Evolutionary conservation across 2,113 vertebrate genomes (phyloP), one percentile per base, ranked within the genome.

Genomic region (Strix aluco): DNA sequence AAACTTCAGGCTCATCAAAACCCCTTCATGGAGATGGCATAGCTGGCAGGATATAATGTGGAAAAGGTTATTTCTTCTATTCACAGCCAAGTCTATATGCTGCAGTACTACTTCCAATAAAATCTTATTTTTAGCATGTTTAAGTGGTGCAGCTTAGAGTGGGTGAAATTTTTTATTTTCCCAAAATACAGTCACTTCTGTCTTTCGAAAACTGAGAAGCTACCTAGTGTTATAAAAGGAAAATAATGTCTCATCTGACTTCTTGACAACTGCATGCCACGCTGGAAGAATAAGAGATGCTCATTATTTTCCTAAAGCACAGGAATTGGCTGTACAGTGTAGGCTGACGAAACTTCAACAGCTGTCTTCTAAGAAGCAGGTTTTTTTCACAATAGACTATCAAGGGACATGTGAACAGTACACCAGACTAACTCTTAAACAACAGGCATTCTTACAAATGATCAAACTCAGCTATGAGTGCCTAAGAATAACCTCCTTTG

Each of bases 291-390:
- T 49, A 90, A 92, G 81, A 72, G 51, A 83, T 59, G 72, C 85
- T 96, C 92, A 40, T 97, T 85, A 30, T 96, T 98, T 97, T 92
- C 77, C 73, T 93, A 40, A 96, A 96, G 88, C 77, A 79, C 55
- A 92, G 88, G 86, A 97, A 77, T 58, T 87, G 74, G 78, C 92
- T 96, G 86, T 92, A 90, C 10, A 16, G 82, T 38, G 20, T 52
- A 81, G 90, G 79, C 66, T 97, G 91, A 92, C 1, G 47, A 97
- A 97, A 96, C 61, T 90, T 89, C 87, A 98, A 95, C 94, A 97
- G 96, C 96, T 97, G 95, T 94, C 94, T 96, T 95, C 63, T 34
- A 90, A 95, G 93, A 92, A 85, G 75, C 72, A 58, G 66, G 15
- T 0, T 95, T 87, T 92, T 91, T 95, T 90, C 80, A 61, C 71